Evolutionary conservation across 2,797 vertebrate genomes (phyloP).

Genomic region (Zalophus californianus): DNA sequence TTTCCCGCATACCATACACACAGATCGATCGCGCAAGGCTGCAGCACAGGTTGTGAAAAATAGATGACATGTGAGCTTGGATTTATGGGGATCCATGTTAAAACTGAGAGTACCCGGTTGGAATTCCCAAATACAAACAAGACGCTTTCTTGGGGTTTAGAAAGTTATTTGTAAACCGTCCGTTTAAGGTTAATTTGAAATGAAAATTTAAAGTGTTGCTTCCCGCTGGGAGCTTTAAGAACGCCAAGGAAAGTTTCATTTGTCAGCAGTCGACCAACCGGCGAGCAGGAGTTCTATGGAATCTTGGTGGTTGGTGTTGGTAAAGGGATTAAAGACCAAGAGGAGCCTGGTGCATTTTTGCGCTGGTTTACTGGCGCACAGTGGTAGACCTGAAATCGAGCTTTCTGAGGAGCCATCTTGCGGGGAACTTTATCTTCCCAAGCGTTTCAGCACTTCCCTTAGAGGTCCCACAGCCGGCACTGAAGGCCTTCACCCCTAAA

Average conservation of each 20-base stretch:
- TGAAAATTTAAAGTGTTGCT: neutral
- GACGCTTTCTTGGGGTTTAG: neutral
- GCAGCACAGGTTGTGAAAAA: neutral
- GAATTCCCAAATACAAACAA: neutral
- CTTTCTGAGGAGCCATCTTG: neutral
- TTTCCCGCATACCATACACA: too few relatives aligned
- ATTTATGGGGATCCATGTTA: neutral
- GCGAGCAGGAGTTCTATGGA: neutral
- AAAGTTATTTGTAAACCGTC: neutral
- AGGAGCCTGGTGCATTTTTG: neutral
- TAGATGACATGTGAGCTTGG: neutral
- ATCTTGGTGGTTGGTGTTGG: neutral
- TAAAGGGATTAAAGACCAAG: neutral
- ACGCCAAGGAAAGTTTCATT: neutral
- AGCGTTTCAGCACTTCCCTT: neutral
- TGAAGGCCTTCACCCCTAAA: neutral
- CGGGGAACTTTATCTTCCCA: neutral
- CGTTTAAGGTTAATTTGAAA: neutral
- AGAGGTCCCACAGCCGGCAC: neutral
- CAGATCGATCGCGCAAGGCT: neutral
- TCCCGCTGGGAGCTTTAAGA: neutral
- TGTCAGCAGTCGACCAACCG: neutral
- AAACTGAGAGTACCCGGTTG: neutral
- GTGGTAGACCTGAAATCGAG: too few relatives aligned
- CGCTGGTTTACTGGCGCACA: neutral